phyloP scores from a whole-genome alignment of 2,113 vertebrate species.

The Ptyas mucosa region DNA sequence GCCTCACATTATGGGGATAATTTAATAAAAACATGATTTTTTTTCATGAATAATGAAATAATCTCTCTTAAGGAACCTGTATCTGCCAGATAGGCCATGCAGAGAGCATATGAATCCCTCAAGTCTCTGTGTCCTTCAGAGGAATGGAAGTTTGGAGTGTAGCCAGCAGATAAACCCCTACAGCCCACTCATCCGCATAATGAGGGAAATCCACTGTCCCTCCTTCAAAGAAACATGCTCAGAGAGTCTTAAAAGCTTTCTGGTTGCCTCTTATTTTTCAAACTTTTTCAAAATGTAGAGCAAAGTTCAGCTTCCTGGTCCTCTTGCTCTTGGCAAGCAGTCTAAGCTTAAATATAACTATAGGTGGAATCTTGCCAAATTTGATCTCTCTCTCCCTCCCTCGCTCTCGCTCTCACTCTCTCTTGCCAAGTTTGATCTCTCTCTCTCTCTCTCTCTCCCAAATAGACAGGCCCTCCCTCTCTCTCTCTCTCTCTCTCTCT shows the following conservation, averaged over 20 bases:
- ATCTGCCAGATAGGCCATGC: neutral
- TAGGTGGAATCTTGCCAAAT: slow-evolving; percentile 25
- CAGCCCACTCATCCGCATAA: neutral
- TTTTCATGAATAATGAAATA: neutral
- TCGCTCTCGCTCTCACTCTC: neutral
- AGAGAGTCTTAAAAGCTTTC: neutral
- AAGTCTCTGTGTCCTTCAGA: neutral
- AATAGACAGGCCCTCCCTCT: too few relatives aligned
- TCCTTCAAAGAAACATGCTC: neutral
- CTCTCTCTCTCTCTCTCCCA: neutral
- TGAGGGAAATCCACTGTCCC: neutral
- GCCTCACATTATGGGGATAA: neutral
- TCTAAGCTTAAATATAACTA: slow-evolving; percentile 38
- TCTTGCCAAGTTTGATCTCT: neutral
- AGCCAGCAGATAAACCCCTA: neutral
- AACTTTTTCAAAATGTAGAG: slow-evolving; percentile 55
- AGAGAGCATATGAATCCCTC: neutral
- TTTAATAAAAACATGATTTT: neutral
- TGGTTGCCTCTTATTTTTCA: slow-evolving; percentile 27
- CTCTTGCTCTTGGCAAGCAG: slow-evolving; percentile 41
- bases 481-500: neutral
- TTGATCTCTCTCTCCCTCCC: neutral
- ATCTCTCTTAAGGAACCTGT: neutral
- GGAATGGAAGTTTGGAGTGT: neutral
- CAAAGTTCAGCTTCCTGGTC: slow-evolving; percentile 60